Evolutionary conservation across 2,113 vertebrate species (phyloP).

Genomic region (Procavia capensis): DNA sequence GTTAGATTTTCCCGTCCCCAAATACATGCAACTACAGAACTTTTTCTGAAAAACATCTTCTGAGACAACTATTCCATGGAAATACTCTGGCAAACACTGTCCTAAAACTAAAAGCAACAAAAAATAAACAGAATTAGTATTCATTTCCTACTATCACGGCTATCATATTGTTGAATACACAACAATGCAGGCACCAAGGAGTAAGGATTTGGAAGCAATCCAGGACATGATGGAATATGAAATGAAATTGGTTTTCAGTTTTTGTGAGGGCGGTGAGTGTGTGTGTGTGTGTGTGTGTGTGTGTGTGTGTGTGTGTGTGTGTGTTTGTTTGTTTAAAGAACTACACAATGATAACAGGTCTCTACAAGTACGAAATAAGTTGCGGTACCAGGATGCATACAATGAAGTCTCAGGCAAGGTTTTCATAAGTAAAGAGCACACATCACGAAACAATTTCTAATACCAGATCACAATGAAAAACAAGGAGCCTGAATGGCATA

Average conservation of each 20-base stretch:
- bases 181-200: background rate
- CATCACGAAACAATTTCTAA: background rate
- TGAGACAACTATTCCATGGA: background rate
- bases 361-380: background rate
- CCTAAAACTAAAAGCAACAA: conserved; percentile 15
- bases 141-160: background rate
- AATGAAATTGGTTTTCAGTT: no score
- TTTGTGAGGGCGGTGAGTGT: no score
- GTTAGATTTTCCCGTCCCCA: conserved; percentile 19
- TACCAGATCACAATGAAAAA: background rate
- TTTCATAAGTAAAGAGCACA: background rate
- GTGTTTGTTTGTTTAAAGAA: no score
- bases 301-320: no score
- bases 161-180: background rate
- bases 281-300: no score
- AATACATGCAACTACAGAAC: background rate
- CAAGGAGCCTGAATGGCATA: no score
- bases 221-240: conserved; percentile 25
- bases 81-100: conserved; percentile 12
- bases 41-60: conserved; percentile 39
- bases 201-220: conserved; percentile 8
- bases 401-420: background rate
- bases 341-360: background rate
- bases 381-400: background rate
- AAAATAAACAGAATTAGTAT: conserved; percentile 12